phyloP scores from a whole-genome alignment of 2,888 invertebrate genomes.

The Eupithecia tripunctaria region DNA sequence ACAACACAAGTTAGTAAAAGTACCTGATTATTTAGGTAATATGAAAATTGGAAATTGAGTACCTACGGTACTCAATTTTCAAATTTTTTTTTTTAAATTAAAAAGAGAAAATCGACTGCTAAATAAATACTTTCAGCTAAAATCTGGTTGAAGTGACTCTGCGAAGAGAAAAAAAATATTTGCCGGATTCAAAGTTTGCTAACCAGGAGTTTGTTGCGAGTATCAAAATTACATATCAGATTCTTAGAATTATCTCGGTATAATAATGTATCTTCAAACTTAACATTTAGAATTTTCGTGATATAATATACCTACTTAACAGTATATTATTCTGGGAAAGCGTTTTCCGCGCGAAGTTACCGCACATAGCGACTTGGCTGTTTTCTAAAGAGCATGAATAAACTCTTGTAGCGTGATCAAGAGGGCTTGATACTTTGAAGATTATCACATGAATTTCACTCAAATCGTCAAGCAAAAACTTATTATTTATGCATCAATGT shows the following conservation, averaged over 20 bases:
- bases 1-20: too few species aligned
- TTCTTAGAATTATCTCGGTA: background rate
- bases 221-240: background rate
- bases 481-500: too few species aligned
- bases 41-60: too few species aligned
- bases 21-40: too few species aligned
- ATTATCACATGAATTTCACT: background rate
- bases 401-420: slow-evolving; percentile 63
- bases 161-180: background rate
- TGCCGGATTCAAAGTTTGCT: background rate
- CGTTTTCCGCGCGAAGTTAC: slow-evolving; percentile 58
- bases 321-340: slow-evolving; percentile 16
- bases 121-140: too few species aligned
- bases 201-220: background rate
- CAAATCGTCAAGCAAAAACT: too few species aligned
- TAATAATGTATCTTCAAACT: background rate
- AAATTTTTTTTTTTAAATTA: too few species aligned
- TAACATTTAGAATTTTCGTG: background rate
- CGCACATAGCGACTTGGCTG: slow-evolving; percentile 78
- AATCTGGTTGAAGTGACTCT: too few species aligned
- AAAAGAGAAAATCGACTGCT: too few species aligned
- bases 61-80: too few species aligned
- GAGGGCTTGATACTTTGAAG: slow-evolving; percentile 58
- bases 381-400: slow-evolving; percentile 82
- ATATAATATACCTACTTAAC: background rate